Conservation (phyloP, 2,888 invertebrate species). For the Xestia xanthographa region DNA sequence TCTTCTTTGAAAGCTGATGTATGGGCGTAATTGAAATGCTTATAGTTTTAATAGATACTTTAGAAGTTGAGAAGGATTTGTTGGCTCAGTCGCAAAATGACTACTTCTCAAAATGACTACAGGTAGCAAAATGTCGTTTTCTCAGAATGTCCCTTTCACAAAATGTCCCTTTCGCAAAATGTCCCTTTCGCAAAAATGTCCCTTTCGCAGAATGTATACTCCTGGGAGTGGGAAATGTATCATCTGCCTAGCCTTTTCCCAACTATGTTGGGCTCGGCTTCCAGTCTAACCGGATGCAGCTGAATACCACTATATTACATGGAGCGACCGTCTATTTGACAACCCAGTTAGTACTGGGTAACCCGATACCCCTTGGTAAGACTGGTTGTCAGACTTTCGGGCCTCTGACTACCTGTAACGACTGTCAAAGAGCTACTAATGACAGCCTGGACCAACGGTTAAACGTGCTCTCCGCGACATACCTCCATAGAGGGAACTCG, state of each 20-base stretch:
- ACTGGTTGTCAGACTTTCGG: not conserved
- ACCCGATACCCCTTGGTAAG: not conserved
- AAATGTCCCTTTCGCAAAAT: no score
- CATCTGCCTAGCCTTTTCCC: not conserved
- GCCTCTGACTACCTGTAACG: not conserved
- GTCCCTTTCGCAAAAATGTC: no score
- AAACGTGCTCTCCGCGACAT: no score
- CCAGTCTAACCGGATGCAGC: no score
- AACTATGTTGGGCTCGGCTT: not conserved
- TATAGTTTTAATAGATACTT: not conserved
- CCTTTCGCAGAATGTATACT: no score
- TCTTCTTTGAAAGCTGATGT: constrained; percentile 1
- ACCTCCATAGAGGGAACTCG: no score
- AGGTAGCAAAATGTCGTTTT: no score
- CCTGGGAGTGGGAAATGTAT: not conserved
- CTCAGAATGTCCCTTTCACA: no score
- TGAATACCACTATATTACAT: not conserved
- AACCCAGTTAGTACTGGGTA: not conserved
- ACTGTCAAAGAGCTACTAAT: not conserved
- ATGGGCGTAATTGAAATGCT: constrained; percentile 37
- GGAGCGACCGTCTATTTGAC: not conserved
- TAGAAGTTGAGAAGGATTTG: not conserved
- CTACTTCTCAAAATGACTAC: no score
- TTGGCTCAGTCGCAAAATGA: no score
- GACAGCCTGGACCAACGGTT: no score